Evolutionary conservation across 2,888 invertebrate species (phyloP).

Genomic region (Patella ulyssiponensis): DNA sequence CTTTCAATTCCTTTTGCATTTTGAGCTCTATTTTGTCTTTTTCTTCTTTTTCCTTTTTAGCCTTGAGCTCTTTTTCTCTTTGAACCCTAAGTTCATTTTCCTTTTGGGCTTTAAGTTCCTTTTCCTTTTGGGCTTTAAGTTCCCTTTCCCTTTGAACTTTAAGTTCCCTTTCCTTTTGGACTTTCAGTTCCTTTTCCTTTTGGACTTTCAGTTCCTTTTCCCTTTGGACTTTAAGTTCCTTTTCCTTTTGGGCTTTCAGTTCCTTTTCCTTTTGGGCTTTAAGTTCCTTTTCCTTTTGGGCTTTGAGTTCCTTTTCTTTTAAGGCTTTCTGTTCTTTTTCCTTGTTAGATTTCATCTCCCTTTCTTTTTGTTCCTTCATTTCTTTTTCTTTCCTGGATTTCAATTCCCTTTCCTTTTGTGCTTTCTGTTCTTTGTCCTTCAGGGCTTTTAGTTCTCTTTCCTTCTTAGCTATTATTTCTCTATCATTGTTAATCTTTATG

Average conservation of each 20-base stretch:
- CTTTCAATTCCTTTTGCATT: slow-evolving; percentile 9
- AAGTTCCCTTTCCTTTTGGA: neutral
- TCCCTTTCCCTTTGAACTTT: neutral
- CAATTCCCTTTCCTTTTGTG: neutral
- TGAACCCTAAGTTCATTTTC: neutral
- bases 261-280: slow-evolving; percentile 19
- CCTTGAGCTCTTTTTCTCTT: slow-evolving; percentile 8
- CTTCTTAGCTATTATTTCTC: neutral
- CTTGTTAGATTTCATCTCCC: slow-evolving; percentile 5
- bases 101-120: neutral
- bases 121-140: neutral
- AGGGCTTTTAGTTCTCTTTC: neutral
- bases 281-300: neutral
- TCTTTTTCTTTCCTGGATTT: neutral
- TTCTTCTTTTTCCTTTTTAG: slow-evolving; percentile 10
- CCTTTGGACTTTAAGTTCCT: neutral
- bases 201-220: slow-evolving; percentile 4
- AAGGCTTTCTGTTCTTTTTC: neutral
- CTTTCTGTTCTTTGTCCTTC: slow-evolving; percentile 1
- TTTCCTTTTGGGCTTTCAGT: neutral
- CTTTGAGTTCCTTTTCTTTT: neutral
- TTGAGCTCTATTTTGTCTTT: neutral
- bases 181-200: slow-evolving; percentile 4
- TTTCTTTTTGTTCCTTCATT: slow-evolving; percentile 7
- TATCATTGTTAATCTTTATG: neutral